Evolutionary conservation across 2,113 vertebrate species (phyloP).

Genomic region (Dasyprocta punctata): DNA sequence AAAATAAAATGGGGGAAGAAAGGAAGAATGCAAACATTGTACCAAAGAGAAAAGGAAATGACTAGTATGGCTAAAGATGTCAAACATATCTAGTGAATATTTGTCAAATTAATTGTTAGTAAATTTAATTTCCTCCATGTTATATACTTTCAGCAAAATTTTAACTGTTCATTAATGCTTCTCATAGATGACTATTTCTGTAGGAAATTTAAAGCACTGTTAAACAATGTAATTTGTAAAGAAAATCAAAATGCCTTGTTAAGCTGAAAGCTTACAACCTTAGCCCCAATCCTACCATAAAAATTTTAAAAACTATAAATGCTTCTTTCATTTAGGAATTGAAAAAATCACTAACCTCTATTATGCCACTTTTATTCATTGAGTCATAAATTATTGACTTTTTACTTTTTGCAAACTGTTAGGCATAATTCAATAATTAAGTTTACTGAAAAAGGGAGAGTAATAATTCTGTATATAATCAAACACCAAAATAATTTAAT

Average conservation of each 20-base stretch:
- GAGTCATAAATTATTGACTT: neutral
- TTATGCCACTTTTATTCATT: conserved; percentile 32
- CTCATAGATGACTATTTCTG: neutral
- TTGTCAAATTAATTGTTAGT: neutral
- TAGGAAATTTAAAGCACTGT: neutral
- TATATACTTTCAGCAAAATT: neutral
- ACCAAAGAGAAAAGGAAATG: neutral
- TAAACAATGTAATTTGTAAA: neutral
- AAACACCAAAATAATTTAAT: conserved; percentile 26
- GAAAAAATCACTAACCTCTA: conserved; percentile 17
- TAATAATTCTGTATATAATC: neutral
- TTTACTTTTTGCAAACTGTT: neutral
- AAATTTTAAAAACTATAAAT: conserved; percentile 35
- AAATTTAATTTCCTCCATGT: neutral
- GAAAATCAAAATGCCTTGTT: neutral
- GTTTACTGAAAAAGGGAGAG: neutral
- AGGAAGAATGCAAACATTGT: neutral
- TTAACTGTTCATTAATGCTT: neutral
- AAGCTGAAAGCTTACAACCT: conserved; percentile 17
- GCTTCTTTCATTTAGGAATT: conserved; percentile 28
- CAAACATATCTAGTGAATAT: neutral
- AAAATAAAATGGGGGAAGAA: neutral
- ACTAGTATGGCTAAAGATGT: neutral
- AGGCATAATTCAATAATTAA: neutral
- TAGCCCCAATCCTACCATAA: neutral